These are phyloP conservation scores for Brachyptera putata DNA, from an alignment of 2,888 invertebrate genomes.

Conservation along the genomic window DNA sequence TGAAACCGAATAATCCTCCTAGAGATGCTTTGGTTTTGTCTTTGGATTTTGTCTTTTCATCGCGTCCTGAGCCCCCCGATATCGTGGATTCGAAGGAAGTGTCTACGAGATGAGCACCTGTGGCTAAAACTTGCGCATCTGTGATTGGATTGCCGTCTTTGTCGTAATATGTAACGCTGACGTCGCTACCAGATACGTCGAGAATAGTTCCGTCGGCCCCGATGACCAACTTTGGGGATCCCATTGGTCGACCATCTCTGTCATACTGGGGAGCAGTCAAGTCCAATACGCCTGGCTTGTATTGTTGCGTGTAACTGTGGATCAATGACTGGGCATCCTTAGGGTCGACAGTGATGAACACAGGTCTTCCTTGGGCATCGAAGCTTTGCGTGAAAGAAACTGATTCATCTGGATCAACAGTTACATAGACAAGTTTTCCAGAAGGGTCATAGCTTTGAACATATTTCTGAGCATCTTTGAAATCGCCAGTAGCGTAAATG, in stretches of 20 bases:
- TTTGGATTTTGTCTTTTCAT: slow-evolving; percentile 28
- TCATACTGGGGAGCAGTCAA: not conserved
- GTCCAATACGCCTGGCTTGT: not conserved
- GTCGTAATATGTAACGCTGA: slow-evolving; percentile 42
- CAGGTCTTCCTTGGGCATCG: not conserved
- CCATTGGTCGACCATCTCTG: not conserved
- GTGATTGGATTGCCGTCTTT: slow-evolving; percentile 40
- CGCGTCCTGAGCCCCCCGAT: slow-evolving; percentile 14
- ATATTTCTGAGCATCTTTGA: slow-evolving; percentile 40
- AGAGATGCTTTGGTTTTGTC: slow-evolving; percentile 26
- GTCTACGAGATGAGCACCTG: slow-evolving; percentile 7
- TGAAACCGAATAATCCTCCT: slow-evolving; percentile 24
- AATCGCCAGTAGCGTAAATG: slow-evolving; percentile 40
- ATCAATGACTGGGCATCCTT: no score
- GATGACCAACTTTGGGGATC: not conserved
- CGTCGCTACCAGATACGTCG: slow-evolving; percentile 34
- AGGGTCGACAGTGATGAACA: not conserved
- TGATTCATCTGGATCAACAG: not conserved
- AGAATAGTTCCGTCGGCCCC: not conserved
- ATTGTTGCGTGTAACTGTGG: no score
- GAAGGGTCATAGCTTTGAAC: slow-evolving; percentile 38
- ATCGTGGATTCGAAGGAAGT: slow-evolving; percentile 3
- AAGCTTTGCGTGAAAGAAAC: not conserved
- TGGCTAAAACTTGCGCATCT: slow-evolving; percentile 13
- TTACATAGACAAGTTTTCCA: slow-evolving; percentile 36